Evolutionary conservation across 2,797 vertebrate genomes (phyloP), one percentile per base, ranked within the genome.

Genomic region (Phoxinus dragarum): DNA sequence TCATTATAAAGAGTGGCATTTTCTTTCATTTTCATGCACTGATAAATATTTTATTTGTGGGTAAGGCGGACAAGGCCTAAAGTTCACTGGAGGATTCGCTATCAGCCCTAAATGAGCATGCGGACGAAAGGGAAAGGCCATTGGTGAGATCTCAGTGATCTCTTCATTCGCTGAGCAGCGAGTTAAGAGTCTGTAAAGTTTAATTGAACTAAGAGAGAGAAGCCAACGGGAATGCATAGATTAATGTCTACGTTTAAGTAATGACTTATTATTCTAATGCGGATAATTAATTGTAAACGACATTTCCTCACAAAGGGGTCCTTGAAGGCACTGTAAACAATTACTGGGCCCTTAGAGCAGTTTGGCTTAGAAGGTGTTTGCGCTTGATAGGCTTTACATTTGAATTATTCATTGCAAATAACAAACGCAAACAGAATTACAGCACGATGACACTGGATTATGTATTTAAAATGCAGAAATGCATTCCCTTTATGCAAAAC

Each of bases 21-120:
- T 93, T 88, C 92, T 95, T 27, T 61, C 10, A 61, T 61, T 4
- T 61, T 27, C 56, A 82, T 88, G 67, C 89, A 90, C 93, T 95
- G 95, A 96, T 96, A 95, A 96, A 96, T 95, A 90, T 96, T 95
- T 95, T 93, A 93, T 95, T 90, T 93, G 91, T 92, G 92, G 92
- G 90, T 94, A 92, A 95, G 95, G 92, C 93, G 86, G 31, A 84
- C 86, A 85, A 59, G 56, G 93, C 73, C 90, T 90, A 64, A 86
- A 88, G 84, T 93, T 91, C 81, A 90, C 8, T 2, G 11, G 49
- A 59, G 17, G 84, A 76, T 52, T 59, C n/a, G 5, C 81, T 84
- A 73, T 89, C 84, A 88, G 89, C 91, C 90, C 90, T 88, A 92
- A 90, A 93, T 92, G 88, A 90, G 89, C 89, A 27, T 91, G 74